Conservation (phyloP, 1,140 invertebrate species). For the Drosophila pachea region DNA sequence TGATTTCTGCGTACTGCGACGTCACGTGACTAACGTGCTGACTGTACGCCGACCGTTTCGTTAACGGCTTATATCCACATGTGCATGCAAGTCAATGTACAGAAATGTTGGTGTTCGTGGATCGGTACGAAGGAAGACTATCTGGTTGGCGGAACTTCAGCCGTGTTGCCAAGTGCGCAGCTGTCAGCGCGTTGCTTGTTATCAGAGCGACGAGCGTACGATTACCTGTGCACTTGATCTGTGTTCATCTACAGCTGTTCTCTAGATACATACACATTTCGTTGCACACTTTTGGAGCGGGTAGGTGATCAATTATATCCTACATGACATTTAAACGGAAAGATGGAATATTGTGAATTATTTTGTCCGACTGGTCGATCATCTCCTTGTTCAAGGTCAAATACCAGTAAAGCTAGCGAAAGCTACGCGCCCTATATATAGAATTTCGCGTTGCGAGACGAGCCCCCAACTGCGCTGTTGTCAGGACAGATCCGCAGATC, state of each 20-base stretch:
- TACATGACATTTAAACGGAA: not conserved
- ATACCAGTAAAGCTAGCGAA: conserved; percentile 5
- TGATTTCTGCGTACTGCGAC: not conserved
- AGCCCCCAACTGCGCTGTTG: conserved; percentile 62
- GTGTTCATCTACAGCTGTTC: conserved; percentile 19
- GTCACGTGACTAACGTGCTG: conserved; percentile 26
- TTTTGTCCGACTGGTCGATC: not conserved
- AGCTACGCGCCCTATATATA: conserved; percentile 18
- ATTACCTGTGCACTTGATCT: conserved; percentile 1
- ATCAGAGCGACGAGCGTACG: not conserved
- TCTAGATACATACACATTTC: not conserved
- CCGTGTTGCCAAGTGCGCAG: conserved; percentile 32
- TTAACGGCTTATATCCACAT: conserved; percentile 50
- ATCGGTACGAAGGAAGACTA: not conserved
- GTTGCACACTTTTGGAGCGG: not conserved
- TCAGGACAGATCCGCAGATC: conserved; percentile 52
- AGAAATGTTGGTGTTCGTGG: not conserved
- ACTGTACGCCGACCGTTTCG: conserved; percentile 41
- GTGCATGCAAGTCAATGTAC: not conserved
- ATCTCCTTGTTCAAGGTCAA: conserved; percentile 21
- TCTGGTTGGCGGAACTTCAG: conserved; percentile 24
- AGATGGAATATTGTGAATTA: not conserved
- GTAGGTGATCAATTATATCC: not conserved
- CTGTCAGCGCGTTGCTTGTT: not conserved
- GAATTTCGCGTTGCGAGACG: conserved; percentile 29